A percentile compares a stretch with the other conserved stretches of the same genome.
phyloP scores from a whole-genome alignment of 2,888 invertebrate species.

The Ypsolopha scabrella region DNA sequence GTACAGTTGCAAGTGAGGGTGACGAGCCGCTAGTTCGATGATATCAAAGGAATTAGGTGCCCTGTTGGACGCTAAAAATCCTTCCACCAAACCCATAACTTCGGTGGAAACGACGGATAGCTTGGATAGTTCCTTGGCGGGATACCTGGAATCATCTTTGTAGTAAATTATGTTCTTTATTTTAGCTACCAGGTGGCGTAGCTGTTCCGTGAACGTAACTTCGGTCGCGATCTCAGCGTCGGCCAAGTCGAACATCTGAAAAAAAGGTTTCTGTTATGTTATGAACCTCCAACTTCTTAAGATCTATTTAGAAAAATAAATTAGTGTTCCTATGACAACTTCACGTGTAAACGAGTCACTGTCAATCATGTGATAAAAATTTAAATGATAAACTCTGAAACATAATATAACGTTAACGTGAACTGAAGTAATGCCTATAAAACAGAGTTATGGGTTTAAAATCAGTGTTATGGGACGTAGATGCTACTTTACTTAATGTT shows the following conservation, averaged over 20 bases:
- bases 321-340: too few species aligned
- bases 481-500: conserved; percentile 14
- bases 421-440: too few species aligned
- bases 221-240: conserved; percentile 74
- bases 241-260: conserved; percentile 78
- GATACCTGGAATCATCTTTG: conserved; percentile 49
- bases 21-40: conserved; percentile 51
- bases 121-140: conserved; percentile 66
- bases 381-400: too few species aligned
- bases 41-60: conserved; percentile 61
- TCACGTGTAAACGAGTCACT: too few species aligned
- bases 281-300: too few species aligned
- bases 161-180: conserved; percentile 62
- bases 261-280: background rate
- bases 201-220: conserved; percentile 76
- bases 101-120: conserved; percentile 71
- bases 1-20: conserved; percentile 58
- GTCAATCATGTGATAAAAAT: too few species aligned
- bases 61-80: conserved; percentile 64
- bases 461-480: conserved; percentile 3
- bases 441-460: too few species aligned
- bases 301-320: too few species aligned
- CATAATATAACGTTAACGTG: too few species aligned
- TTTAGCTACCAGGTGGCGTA: conserved; percentile 63
- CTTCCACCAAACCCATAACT: conserved; percentile 72